These are phyloP conservation scores for Siniperca obscura DNA, from an alignment of 2,797 vertebrate species.

Conservation along the genomic window DNA sequence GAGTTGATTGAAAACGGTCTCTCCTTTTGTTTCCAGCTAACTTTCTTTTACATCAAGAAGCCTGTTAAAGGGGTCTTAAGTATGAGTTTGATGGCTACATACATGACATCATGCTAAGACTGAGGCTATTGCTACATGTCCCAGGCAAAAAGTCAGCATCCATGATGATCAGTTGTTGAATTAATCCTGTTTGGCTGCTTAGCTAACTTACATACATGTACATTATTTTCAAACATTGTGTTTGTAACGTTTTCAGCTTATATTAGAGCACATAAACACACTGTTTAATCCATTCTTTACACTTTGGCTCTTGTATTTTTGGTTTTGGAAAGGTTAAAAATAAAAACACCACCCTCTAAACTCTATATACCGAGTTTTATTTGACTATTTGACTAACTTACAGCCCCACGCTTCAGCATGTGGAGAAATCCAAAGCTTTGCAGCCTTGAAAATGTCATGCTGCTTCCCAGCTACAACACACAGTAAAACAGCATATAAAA, in stretches of 20 bases:
- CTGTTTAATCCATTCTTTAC: background rate
- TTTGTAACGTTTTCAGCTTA: background rate
- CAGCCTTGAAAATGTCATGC: background rate
- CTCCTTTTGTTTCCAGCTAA: background rate
- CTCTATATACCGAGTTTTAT: background rate
- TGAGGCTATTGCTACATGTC: too few species aligned
- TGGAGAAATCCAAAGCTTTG: background rate
- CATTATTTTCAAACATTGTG: too few species aligned
- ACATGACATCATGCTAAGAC: background rate
- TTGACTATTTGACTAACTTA: background rate
- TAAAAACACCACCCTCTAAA: constrained; percentile 1
- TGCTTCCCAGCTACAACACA: background rate
- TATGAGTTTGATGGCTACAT: too few species aligned
- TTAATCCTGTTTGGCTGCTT: too few species aligned
- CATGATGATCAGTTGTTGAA: too few species aligned
- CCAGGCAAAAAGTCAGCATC: too few species aligned
- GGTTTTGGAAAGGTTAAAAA: background rate
- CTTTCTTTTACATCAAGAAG: too few species aligned
- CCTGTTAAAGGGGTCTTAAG: background rate
- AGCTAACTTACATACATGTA: too few species aligned
- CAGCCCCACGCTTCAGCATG: background rate
- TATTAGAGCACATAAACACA: background rate
- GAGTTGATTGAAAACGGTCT: background rate
- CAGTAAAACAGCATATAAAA: constrained; percentile 33
- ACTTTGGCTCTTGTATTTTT: background rate